phyloP scores from a whole-genome alignment of 2,797 vertebrate species.

The Florisuga fusca region DNA sequence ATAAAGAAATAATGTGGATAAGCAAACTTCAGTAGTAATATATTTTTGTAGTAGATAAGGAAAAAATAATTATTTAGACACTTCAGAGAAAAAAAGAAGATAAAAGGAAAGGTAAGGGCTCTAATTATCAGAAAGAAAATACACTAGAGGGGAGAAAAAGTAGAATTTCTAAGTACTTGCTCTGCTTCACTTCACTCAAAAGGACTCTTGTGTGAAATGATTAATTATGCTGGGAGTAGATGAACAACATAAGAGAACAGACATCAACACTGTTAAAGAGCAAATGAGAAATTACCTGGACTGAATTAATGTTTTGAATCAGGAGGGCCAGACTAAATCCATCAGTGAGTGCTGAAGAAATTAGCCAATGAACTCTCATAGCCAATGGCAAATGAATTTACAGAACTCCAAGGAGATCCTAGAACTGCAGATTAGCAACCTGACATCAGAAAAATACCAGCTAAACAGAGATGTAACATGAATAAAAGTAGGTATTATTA shows the following conservation, averaged over 20 bases:
- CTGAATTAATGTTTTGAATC: constrained; percentile 42
- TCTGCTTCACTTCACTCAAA: constrained; percentile 59
- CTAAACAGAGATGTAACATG: neutral
- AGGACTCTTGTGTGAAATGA: constrained; percentile 47
- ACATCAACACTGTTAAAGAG: constrained; percentile 27
- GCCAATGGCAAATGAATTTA: constrained; percentile 24
- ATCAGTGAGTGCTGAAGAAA: neutral
- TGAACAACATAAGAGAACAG: constrained; percentile 42
- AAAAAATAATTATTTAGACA: constrained; percentile 22
- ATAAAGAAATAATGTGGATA: neutral
- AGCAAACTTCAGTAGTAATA: neutral
- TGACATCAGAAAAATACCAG: neutral
- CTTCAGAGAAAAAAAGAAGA: constrained; percentile 23
- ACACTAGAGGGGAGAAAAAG: constrained; percentile 11
- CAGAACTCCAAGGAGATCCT: neutral
- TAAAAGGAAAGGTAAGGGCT: constrained; percentile 35
- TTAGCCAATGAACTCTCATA: constrained; percentile 30
- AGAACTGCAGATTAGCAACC: neutral
- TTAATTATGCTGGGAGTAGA: constrained; percentile 65
- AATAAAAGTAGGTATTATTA: neutral
- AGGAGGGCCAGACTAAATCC: constrained; percentile 29
- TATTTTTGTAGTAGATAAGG: constrained; percentile 10
- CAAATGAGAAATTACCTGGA: constrained; percentile 56
- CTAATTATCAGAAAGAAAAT: constrained; percentile 54
- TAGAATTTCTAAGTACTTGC: constrained; percentile 37